Evolutionary conservation across 2,113 vertebrate species (phyloP).

Genomic region (Ctenodactylus gundi): DNA sequence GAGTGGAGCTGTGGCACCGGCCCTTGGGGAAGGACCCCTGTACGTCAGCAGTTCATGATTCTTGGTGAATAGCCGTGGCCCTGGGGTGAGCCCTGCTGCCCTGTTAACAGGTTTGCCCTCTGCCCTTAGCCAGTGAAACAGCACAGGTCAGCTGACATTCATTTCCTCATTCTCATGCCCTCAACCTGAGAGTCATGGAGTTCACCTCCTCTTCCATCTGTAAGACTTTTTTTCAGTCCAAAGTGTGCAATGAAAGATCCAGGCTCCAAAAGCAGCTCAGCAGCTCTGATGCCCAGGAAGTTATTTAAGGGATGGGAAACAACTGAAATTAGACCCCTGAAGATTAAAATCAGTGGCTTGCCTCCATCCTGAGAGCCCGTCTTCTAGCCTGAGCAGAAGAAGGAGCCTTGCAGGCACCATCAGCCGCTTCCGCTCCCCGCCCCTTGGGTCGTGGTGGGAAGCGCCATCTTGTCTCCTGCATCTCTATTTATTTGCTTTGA

Average conservation of each 20-base stretch:
- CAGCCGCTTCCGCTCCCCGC: too few species aligned
- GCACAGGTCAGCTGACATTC: slow-evolving; percentile 19
- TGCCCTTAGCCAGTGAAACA: slow-evolving; percentile 34
- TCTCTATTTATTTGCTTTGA: background rate
- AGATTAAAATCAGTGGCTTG: background rate
- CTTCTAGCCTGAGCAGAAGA: background rate
- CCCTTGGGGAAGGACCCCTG: background rate
- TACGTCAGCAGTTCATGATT: background rate
- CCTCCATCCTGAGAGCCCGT: background rate
- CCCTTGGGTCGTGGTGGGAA: background rate
- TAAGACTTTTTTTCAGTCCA: background rate
- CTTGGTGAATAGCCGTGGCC: background rate
- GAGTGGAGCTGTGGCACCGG: background rate
- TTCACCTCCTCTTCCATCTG: background rate
- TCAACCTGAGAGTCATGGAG: background rate
- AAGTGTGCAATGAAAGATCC: background rate
- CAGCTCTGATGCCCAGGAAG: background rate
- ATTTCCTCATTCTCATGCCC: slow-evolving; percentile 49
- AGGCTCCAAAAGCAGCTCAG: background rate
- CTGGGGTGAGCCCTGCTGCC: background rate
- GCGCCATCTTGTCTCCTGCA: background rate
- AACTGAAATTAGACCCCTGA: background rate
- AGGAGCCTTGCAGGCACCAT: fast-evolving
- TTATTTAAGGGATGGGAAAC: background rate
- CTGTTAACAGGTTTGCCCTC: background rate